Base-by-base conservation (phyloP, 2,888 invertebrate genomes). In the Acleris cristana region DNA sequence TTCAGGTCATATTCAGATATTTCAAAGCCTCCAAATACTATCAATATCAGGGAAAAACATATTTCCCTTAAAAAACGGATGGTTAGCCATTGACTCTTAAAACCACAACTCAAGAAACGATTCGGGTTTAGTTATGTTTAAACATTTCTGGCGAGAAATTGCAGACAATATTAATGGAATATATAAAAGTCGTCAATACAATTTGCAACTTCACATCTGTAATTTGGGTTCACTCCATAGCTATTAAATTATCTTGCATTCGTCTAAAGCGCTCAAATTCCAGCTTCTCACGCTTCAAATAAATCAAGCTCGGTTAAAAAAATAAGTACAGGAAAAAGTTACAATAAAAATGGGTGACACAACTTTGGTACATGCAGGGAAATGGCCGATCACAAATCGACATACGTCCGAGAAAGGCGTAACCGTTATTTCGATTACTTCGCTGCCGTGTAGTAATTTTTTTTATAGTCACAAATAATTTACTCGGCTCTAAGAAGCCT, bases 381-480 rank as follows among this genome's bases (percentile, higher is more conserved):
- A 55, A n/a, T 44, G 44, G 18, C 48, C 45, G 61, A 26, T 18
- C 44, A 23, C 45, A 6, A 12, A 52, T 40, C 51, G 60, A 59
- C 53, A 26, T 10, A n/a, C 26, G 55, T 55, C 55, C 45, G 21
- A n/a, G 16, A 16, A n/a, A 48, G n/a, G 5, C 14, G 18, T 48
- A 48, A 18, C 8, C n/a, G 16, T 18, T 6, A 5, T 18, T 18
- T 7, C 48, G 40, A 8, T 19, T 12, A 45, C 54, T 30, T 55
- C 26, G 34, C 51, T 30, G 19, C 34, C 45, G 21, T 7, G 44
- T 16, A 6, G 44, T 44, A 40, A 56, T 21, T 19, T 51, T 61
- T 18, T 62, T 55, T 21, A 45, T 48, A 40, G 59, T 65, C 65
- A 65, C 65, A 60, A 51, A 59, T 55, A 65, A 65, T 65, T 65